Conservation (phyloP, 2,797 vertebrate species). For the Cetoscarus ocellatus region DNA sequence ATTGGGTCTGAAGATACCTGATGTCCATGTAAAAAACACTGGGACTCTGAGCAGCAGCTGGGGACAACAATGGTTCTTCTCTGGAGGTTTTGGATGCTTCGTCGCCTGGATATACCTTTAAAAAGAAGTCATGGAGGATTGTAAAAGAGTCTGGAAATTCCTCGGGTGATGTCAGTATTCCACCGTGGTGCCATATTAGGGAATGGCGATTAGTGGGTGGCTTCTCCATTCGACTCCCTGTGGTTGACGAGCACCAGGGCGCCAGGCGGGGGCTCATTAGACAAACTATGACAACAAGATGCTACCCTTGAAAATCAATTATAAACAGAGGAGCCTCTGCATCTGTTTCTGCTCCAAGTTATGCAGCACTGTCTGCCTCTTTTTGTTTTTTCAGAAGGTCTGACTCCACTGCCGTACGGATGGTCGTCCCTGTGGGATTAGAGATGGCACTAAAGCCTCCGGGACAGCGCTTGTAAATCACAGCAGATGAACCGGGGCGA, state of each 20-base stretch:
- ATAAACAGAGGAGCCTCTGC: constrained; percentile 78
- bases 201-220: constrained; percentile 7
- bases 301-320: constrained; percentile 88
- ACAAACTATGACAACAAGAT: constrained; percentile 84
- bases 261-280: constrained; percentile 83
- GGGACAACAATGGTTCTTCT: constrained; percentile 23
- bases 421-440: constrained; percentile 79
- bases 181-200: constrained; percentile 44
- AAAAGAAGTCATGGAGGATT: constrained; percentile 34
- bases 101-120: constrained; percentile 61
- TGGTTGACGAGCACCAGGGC: constrained; percentile 77
- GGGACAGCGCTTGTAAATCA: constrained; percentile 84
- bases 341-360: constrained; percentile 84
- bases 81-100: constrained; percentile 64
- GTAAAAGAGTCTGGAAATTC: constrained; percentile 64
- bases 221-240: constrained; percentile 53
- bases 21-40: constrained; percentile 52
- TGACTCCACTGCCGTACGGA: constrained; percentile 70
- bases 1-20: constrained; percentile 77
- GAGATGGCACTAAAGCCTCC: constrained; percentile 75
- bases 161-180: constrained; percentile 68
- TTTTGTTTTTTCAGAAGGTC: constrained; percentile 48
- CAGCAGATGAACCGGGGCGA: constrained; percentile 75
- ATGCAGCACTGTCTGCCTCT: constrained; percentile 68
- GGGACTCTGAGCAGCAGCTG: constrained; percentile 54